Evolutionary conservation across 2,113 vertebrate genomes (phyloP), one percentile per base, ranked within the genome.

Genomic region (Daubentonia madagascariensis): DNA sequence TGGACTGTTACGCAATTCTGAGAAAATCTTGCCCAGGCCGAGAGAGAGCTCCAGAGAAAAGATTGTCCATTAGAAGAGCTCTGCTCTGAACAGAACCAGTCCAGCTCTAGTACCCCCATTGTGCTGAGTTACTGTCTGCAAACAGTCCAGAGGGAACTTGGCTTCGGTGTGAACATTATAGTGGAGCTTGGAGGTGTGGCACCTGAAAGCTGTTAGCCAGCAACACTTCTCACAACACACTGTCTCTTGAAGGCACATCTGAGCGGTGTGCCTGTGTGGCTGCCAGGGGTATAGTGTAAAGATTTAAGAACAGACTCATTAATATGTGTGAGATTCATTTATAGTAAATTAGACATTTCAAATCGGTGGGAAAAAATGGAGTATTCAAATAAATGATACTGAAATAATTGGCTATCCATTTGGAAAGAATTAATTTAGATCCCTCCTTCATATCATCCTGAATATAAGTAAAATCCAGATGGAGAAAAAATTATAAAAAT

Each of bases 391-490:
- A 76, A 78, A 76, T 52, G 30, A 81, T 67, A 57, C 8, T 57
- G 78, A 88, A 94, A 84, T 30, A 89, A 88, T 18, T 80, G 61
- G 13, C 50, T 92, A 52, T 76, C 37, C 35, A 76, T 70, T 76
- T 61, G 81, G 59, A 81, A 91, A 87, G 16, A 91, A 75, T 57
- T 57, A 85, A 94, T 91, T 83, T 94, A 91, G 68, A 88, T 68
- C 17, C 9, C 30, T 50, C 52, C 23, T 48, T 91, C 40, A 54
- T 2, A 18, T n/a, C 10, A 84, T 68, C 9, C 23, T 78, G 35
- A 84, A 85, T 88, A 72, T 25, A 78, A 52, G 54, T 84, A 85
- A 89, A 78, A 76, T 67, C n/a, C 59, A 73, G 35, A 43, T 81
- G 37, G 80, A 52, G 52, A 37, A 73, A 79, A 96, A 16, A 43